Conservation (phyloP, 1,140 invertebrate species). For the Paramacrobiotus metropolitanus region DNA sequence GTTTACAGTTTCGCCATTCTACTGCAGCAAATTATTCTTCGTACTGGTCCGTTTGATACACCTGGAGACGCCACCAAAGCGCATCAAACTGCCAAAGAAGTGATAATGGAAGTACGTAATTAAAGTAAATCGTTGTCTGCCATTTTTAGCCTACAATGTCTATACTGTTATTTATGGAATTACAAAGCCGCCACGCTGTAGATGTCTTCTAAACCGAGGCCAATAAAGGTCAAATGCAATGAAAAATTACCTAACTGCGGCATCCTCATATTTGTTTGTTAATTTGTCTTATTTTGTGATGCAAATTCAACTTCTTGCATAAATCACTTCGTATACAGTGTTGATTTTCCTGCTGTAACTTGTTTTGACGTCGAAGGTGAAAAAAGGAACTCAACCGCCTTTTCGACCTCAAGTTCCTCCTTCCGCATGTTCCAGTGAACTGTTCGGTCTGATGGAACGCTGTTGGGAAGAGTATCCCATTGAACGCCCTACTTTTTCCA, state of each 20-base stretch:
- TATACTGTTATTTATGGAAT: no score
- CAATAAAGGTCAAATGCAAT: neutral
- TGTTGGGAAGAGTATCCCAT: conserved; percentile 74
- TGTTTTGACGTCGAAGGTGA: no score
- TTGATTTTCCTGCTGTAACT: neutral
- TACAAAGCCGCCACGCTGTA: no score
- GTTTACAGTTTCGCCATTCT: neutral
- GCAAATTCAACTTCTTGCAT: no score
- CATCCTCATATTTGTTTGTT: no score
- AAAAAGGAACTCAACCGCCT: conserved; percentile 28
- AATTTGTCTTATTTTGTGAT: no score
- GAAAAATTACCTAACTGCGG: neutral
- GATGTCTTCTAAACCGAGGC: no score
- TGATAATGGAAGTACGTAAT: neutral
- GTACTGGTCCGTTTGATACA: neutral
- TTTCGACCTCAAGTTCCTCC: conserved; percentile 44
- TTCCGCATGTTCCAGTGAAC: conserved; percentile 37
- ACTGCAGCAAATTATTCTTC: neutral
- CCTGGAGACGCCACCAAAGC: no score
- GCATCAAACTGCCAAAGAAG: neutral
- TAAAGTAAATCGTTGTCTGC: no score
- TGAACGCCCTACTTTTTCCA: conserved; percentile 51
- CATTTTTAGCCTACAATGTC: no score
- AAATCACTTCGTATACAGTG: neutral
- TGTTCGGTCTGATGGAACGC: conserved; percentile 49